Evolutionary conservation across 2,113 vertebrate species (phyloP), one percentile per base, ranked within the genome.

Genomic region (Urocolius indicus): DNA sequence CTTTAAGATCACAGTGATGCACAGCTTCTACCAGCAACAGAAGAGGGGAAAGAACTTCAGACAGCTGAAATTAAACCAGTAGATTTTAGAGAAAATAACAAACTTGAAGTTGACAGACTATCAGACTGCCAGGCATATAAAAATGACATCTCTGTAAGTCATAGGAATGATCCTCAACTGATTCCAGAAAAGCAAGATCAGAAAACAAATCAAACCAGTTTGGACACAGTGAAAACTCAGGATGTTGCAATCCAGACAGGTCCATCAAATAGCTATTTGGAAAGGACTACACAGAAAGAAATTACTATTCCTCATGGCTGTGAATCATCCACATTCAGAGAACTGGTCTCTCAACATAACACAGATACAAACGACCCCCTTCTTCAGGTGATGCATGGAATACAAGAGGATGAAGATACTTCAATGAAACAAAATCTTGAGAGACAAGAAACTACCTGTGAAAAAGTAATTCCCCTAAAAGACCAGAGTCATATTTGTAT

Each of bases 171-270:
- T 83, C 51, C 52, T 88, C 89, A 69, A 54, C 32, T 49, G 55
- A 61, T 63, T 95, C 74, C 85, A 75, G 87, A 75, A 88, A 90
- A 67, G 22, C 89, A 84, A 87, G 76, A 94, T 91, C 91, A 95
- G 76, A 97, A 96, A 87, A 65, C 34, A 84, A 94, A 94, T 89
- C 96, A 94, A 27, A 63, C 79, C 21, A 83, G 5, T 51, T 48
- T 73, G 71, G 97, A 97, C 78, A 93, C 95, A 46, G 93, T 97
- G 58, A 98, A 97, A 97, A 98, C 92, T 91, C 98, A 98, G 84
- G 98, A 98, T 95, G 97, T 96, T 55, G 97, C 98, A 63, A 98
- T 98, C 94, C 98, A 98, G 93, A 95, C 98, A 58, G 74, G 87
- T 54, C 92, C 90, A n/a, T 89, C 46, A 6, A 78, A 85, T 62